Percentiles rank a stretch among this genome's conserved stretches.
phyloP scores from a whole-genome alignment of 2,888 invertebrate genomes.

The Trichopria drosophilae region DNA sequence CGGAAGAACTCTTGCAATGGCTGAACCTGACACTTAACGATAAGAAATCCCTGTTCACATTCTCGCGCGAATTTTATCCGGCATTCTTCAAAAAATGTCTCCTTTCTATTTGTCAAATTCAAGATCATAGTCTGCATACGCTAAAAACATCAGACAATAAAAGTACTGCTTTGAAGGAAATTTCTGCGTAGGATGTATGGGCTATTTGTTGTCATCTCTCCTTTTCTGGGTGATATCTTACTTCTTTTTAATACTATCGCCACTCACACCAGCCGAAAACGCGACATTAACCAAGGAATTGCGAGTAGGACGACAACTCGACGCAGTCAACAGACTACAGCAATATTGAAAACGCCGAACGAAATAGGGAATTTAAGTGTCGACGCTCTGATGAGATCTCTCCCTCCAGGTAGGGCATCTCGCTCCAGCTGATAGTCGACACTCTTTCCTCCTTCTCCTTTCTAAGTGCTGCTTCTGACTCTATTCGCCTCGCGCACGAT shows the following conservation, averaged over 20 bases:
- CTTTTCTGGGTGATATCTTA: constrained; percentile 19
- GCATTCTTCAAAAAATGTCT: background rate
- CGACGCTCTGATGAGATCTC: constrained; percentile 47
- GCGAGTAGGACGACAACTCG: too few relatives aligned
- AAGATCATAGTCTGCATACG: too few relatives aligned
- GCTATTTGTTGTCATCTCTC: constrained; percentile 16
- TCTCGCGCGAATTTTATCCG: constrained; percentile 4
- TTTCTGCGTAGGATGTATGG: too few relatives aligned
- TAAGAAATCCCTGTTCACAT: constrained; percentile 50
- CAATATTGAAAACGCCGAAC: constrained; percentile 43
- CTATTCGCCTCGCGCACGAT: constrained; percentile 39
- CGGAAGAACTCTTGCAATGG: constrained; percentile 31
- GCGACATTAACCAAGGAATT: constrained; percentile 48
- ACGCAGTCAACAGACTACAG: constrained; percentile 39
- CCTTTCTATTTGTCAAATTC: background rate
- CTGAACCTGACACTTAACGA: constrained; percentile 49
- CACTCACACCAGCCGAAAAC: constrained; percentile 44
- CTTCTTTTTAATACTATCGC: constrained; percentile 21
- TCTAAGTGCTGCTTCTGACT: constrained; percentile 2
- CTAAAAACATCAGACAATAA: too few relatives aligned
- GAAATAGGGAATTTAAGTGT: constrained; percentile 53
- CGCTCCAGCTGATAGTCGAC: too few relatives aligned
- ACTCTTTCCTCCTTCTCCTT: constrained; percentile 6
- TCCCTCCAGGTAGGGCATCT: constrained; percentile 30
- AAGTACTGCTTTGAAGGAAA: too few relatives aligned